Percentiles rank a stretch among this genome's conserved stretches.
Conservation (phyloP, 2,797 vertebrate genomes). For the Limosa lapponica region DNA sequence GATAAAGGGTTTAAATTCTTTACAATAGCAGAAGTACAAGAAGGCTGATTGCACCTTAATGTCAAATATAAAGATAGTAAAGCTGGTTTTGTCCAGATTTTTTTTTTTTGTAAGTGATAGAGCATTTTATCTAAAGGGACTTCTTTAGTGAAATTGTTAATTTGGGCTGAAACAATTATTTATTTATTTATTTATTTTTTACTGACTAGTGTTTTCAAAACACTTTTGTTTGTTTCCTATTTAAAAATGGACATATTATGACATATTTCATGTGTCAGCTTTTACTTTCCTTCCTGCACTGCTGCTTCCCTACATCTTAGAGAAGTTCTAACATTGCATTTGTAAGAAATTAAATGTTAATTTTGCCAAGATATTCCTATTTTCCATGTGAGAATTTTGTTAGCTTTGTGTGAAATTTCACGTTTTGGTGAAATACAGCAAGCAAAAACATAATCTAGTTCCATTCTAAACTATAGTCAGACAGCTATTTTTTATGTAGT, state of each 20-base stretch:
- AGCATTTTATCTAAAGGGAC: accelerated
- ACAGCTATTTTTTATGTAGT: background rate
- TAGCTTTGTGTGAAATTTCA: background rate
- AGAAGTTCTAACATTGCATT: background rate
- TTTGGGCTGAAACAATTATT: background rate
- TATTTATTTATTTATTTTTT: background rate
- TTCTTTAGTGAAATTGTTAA: background rate
- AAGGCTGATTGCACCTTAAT: background rate
- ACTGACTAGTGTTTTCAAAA: background rate
- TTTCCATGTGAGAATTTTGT: background rate
- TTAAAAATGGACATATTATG: background rate
- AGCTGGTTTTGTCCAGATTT: background rate
- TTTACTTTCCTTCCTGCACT: background rate
- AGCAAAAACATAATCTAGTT: background rate
- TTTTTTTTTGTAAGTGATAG: background rate
- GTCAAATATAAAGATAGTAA: background rate
- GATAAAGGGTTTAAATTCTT: background rate
- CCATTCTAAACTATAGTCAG: background rate
- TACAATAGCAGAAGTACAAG: background rate
- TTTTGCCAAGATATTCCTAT: background rate
- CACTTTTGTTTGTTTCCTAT: background rate
- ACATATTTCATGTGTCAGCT: background rate
- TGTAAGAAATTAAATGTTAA: background rate
- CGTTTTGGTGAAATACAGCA: background rate
- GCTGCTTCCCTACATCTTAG: background rate